Base-by-base conservation (phyloP, 1,140 invertebrate species). In the Papilio helenus region DNA sequence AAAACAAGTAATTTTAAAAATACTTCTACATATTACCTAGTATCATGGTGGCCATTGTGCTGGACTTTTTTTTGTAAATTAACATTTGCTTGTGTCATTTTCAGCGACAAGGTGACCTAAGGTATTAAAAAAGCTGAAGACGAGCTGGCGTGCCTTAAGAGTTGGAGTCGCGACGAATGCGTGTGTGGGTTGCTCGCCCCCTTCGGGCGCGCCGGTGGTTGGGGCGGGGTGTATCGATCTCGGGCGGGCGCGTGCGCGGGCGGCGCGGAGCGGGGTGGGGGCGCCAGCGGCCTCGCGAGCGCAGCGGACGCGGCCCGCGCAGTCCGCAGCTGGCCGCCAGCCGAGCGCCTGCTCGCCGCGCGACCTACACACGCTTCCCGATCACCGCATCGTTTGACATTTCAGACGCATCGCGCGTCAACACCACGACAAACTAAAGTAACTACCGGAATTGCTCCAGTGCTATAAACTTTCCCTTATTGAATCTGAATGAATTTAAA, bases 201-300 rank as follows among this genome's bases (percentile, higher is more conserved):
- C 82, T 72, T 80, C 82, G 89, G 93, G 89, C 71, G 91, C 73
- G 61, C 20, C 81, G 23, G 88, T 85, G 87, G 92, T 88, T 84
- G 80, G 93, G 90, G 93, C 89, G 89, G 91, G 92, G 90, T 87
- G 91, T 94, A 94, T 94, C 92, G 93, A 94, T 94, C 91, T 86
- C 83, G 76, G 85, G 81, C 81, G 86, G 90, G 93, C 93, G 93
- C 92, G 87, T 92, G 93, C 92, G 90, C 90, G 55, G 55, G 55
- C 55, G 55, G 7, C n/a, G 55, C n/a, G 55, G n/a, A 2, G 55
- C 79, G 85, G 87, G 88, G 85, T 83, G 82, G 79, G 85, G 86
- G 82, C 91, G 84, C 82, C 86, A 83, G 79, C 82, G 73, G 82
- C 86, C 84, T 85, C 83, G 87, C 85, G 79, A 86, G 78, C 84